phyloP scores from a whole-genome alignment of 1,140 invertebrate genomes.

The Lordiphosa clarofinis region DNA sequence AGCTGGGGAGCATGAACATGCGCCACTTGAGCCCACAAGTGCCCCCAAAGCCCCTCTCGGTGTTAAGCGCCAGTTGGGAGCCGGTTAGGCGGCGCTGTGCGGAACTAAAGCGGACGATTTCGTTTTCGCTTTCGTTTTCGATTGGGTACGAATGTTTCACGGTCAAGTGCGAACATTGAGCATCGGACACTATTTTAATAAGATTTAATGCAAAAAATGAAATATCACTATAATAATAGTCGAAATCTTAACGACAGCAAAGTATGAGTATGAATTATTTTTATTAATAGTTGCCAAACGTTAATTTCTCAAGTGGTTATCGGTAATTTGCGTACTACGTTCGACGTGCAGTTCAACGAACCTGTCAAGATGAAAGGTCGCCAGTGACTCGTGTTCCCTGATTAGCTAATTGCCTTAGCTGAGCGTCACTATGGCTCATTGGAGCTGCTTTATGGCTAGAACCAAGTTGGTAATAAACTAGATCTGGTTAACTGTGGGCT shows the following conservation, averaged over 20 bases:
- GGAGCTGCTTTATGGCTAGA: constrained; percentile 25
- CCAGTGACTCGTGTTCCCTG: constrained; percentile 16
- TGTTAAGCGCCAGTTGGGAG: constrained; percentile 23
- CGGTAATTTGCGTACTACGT: constrained; percentile 72
- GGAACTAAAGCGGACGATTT: constrained; percentile 64
- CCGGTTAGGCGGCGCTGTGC: constrained; percentile 56
- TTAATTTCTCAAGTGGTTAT: constrained; percentile 58
- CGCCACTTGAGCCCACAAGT: constrained; percentile 68
- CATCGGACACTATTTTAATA: constrained; percentile 48
- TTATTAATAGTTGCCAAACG: constrained; percentile 43
- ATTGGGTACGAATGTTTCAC: constrained; percentile 40
- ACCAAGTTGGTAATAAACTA: constrained; percentile 44
- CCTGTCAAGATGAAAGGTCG: constrained; percentile 54
- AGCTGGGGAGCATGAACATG: constrained; percentile 57
- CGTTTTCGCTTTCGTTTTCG: constrained; percentile 56
- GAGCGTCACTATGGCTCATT: constrained; percentile 5
- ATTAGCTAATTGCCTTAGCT: constrained; percentile 38
- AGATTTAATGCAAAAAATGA: constrained; percentile 64
- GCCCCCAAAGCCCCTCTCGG: constrained; percentile 25
- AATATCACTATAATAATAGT: constrained; percentile 33
- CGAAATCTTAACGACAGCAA: constrained; percentile 43
- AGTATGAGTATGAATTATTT: constrained; percentile 9
- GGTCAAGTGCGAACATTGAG: constrained; percentile 52
- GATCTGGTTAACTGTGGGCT: constrained; percentile 31
- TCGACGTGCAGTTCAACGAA: constrained; percentile 52